phyloP scores from a whole-genome alignment of 2,113 vertebrate species.

The Cyphomyrus discorhynchus region DNA sequence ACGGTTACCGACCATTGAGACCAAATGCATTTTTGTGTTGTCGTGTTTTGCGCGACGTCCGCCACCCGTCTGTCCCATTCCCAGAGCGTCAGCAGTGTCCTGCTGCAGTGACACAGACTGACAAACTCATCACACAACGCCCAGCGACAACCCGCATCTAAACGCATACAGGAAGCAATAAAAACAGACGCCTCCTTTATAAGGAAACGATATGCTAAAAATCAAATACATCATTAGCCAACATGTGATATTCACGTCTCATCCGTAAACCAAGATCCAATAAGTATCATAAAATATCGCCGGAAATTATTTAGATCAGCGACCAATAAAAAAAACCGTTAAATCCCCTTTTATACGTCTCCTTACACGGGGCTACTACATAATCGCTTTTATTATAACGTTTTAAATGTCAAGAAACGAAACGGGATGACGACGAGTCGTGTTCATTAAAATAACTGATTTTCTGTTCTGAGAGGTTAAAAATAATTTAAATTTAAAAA shows the following conservation, averaged over 20 bases:
- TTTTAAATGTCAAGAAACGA: neutral
- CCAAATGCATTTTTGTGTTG: neutral
- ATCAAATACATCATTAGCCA: neutral
- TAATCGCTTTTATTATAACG: neutral
- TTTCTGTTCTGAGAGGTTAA: neutral
- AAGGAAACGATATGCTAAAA: neutral
- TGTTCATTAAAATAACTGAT: neutral
- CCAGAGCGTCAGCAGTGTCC: neutral
- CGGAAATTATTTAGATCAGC: neutral
- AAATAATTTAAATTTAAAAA: neutral
- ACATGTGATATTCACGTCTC: neutral
- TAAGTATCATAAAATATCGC: neutral
- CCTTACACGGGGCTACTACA: neutral
- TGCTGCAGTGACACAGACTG: neutral
- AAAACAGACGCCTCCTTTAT: neutral
- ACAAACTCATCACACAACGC: constrained; percentile 2
- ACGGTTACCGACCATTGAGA: neutral
- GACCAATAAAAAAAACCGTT: neutral
- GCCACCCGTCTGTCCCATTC: neutral
- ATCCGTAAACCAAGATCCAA: neutral
- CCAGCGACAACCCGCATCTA: neutral
- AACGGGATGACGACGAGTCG: neutral
- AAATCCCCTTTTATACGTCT: neutral
- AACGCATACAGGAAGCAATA: neutral
- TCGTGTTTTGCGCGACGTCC: neutral